Conservation (phyloP, 2,797 vertebrate genomes). For the Chaenodraco wilsoni region DNA sequence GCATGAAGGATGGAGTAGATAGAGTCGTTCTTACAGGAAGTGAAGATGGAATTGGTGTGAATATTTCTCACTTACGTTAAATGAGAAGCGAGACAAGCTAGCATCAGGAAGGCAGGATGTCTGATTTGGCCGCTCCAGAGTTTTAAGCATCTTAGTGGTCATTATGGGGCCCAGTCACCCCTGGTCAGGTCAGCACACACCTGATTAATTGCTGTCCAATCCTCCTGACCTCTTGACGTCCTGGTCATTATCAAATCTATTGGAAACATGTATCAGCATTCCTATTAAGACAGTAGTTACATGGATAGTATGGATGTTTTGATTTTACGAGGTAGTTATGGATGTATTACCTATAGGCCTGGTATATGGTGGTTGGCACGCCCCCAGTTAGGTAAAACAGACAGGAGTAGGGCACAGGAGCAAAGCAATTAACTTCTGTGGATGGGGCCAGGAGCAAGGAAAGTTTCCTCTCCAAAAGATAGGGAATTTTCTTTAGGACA, state of each 20-base stretch:
- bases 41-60: background rate
- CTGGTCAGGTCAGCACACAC: background rate
- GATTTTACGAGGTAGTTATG: too few relatives aligned
- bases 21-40: background rate
- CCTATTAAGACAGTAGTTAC: background rate
- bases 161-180: background rate
- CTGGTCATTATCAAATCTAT: background rate
- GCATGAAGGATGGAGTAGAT: background rate
- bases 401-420: too few relatives aligned
- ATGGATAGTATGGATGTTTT: too few relatives aligned
- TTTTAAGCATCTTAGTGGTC: background rate
- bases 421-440: too few relatives aligned
- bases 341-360: too few relatives aligned
- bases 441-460: too few relatives aligned
- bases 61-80: background rate
- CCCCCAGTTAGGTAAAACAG: too few relatives aligned
- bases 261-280: background rate
- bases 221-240: slow-evolving; percentile 1
- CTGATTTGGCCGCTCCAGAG: background rate
- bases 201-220: background rate
- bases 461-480: too few relatives aligned
- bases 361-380: too few relatives aligned
- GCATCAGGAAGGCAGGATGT: background rate
- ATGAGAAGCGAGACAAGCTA: background rate
- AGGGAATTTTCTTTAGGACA: too few relatives aligned